Base-by-base conservation (phyloP, 2,113 vertebrate genomes). In the Stomatorhinus ivindoensis region DNA sequence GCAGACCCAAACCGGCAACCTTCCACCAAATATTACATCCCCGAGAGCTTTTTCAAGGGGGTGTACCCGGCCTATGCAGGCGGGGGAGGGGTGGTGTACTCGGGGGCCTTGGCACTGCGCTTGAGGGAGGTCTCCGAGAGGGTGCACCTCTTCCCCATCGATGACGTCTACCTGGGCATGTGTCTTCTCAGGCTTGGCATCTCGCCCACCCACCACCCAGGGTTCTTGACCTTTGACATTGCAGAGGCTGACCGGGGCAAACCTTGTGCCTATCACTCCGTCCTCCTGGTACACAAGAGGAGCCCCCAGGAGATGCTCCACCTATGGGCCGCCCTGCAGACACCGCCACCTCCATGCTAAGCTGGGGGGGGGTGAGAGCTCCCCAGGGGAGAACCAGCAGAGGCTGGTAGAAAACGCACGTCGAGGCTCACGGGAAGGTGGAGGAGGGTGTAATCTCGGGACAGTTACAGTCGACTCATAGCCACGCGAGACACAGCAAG, bases 41-140 rank as follows among this genome's bases (percentile, higher is more conserved):
- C 96, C 0, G 95, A 95, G 82, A 91, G 91, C 55, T 96, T 97
- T 92, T 97, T 95, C 91, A 93, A 93, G 88, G 96, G 96, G 0
- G 46, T 9, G 1, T 97, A 97, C 90, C 96, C 96, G 0, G 82
- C 96, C 0, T 97, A 97, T 7, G 95, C 95, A 0, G 96, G 96
- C 0, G 96, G 96, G 39, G 96, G 96, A 35, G 96, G 96, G 15
- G 94, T 96, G 86, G 94, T 96, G 9, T 96, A 96, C 89, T 94
- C 96, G 4, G 93, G 91, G 11, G 90, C 93, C 0, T 93, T 97
- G 15, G 96, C 95, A 0, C 58, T 91, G 35, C 93, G 93, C 39
- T 89, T 97, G 9, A 91, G 84, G 69, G 88, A 91, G 27, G 93
- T 94, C 39, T 95, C 96, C 0, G 84, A 91, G 6, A 91, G 91